Percentiles rank a stretch among this genome's conserved stretches.
phyloP scores from a whole-genome alignment of 2,888 invertebrate genomes.

The Drosophila testacea region DNA sequence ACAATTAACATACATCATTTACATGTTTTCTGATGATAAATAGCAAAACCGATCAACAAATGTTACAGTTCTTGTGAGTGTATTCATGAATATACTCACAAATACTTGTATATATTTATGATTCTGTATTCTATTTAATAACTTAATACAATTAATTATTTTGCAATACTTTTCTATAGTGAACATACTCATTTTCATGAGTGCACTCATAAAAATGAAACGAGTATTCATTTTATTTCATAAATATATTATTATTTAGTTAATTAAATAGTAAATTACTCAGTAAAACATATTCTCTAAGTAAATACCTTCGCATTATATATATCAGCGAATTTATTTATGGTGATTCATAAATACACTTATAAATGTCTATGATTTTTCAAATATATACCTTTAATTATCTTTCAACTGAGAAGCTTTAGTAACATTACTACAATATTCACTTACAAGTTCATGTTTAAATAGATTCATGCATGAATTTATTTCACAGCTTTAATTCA shows the following conservation, averaged over 20 bases:
- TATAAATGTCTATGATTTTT: neutral
- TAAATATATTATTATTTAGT: no score
- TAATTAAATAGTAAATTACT: no score
- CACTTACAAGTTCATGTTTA: neutral
- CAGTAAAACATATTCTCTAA: no score
- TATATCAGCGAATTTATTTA: no score
- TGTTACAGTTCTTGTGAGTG: neutral
- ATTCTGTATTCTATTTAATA: no score
- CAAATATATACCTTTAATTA: no score
- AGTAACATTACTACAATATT: neutral
- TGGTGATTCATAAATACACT: neutral
- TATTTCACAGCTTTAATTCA: conserved; percentile 11
- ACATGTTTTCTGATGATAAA: neutral
- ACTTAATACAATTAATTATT: no score
- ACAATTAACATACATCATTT: conserved; percentile 6
- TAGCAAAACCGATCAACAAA: neutral
- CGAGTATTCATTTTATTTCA: no score
- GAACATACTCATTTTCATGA: no score
- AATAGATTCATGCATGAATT: conserved; percentile 2
- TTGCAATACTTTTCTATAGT: no score
- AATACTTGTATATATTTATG: neutral
- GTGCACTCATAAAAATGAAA: no score
- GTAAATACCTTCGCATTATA: no score
- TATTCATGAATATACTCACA: neutral
- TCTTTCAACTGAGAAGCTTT: neutral